These are phyloP conservation scores for Corticium candelabrum DNA, from an alignment of 37 sponge, comb jelly and placozoan species.

Conservation along the genomic window DNA sequence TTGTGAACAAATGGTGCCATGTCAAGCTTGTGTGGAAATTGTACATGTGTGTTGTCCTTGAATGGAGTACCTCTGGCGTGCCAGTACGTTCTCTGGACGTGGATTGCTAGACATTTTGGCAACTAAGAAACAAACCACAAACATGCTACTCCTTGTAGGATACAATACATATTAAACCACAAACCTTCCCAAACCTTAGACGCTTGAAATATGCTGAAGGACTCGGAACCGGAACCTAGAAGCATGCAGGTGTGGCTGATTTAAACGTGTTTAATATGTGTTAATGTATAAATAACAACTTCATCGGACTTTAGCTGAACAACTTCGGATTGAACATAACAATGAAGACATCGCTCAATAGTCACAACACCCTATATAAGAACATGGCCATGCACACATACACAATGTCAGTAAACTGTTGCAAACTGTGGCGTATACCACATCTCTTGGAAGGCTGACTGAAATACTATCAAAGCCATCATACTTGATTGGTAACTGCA, in stretches of 20 bases:
- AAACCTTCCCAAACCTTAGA: too few species aligned
- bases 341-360: too few species aligned
- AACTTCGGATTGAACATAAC: neutral
- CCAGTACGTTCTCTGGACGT: slow-evolving; percentile 56
- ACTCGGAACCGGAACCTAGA: too few species aligned
- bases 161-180: too few species aligned
- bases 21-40: slow-evolving; percentile 57
- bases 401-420: neutral
- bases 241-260: too few species aligned
- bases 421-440: neutral
- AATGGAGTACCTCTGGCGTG: slow-evolving; percentile 17
- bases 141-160: too few species aligned
- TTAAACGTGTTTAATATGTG: too few species aligned
- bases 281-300: too few species aligned
- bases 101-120: slow-evolving; percentile 60
- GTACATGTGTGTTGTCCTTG: slow-evolving; percentile 46
- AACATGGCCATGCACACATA: neutral
- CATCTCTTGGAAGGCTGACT: neutral
- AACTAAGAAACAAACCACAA: slow-evolving; percentile 7
- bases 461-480: neutral
- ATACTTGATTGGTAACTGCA: neutral
- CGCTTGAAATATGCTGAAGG: too few species aligned
- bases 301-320: too few species aligned
- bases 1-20: slow-evolving; percentile 25
- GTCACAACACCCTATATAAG: too few species aligned